phyloP scores from a whole-genome alignment of 92 coral and sea anemone species.

The Isaurus tuberculatus region DNA sequence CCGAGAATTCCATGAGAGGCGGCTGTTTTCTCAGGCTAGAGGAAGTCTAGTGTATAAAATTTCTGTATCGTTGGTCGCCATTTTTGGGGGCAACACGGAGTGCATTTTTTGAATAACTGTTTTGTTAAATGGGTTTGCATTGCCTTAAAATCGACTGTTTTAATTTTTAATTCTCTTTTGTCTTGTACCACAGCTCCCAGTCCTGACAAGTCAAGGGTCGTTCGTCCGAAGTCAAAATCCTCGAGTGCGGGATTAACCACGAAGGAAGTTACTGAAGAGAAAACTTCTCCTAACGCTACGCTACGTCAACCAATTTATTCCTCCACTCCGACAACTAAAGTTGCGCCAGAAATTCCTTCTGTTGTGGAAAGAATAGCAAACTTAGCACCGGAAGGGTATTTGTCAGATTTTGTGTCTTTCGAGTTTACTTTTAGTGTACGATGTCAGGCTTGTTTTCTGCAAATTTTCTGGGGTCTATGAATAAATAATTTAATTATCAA shows the following conservation, averaged over 20 bases:
- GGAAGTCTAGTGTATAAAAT: too few relatives aligned
- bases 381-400: not conserved
- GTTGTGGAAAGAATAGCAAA: too few relatives aligned
- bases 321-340: constrained; percentile 28
- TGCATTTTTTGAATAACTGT: too few relatives aligned
- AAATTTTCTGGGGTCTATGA: too few relatives aligned
- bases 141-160: too few relatives aligned
- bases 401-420: not conserved
- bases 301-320: constrained; percentile 21
- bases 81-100: too few relatives aligned
- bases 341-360: not conserved
- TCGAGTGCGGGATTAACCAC: not conserved
- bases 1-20: too few relatives aligned
- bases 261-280: not conserved
- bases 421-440: not conserved
- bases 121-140: too few relatives aligned
- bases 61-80: too few relatives aligned
- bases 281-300: constrained; percentile 7
- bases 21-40: too few relatives aligned
- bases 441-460: too few relatives aligned
- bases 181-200: constrained; percentile 11
- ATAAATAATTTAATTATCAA: too few relatives aligned
- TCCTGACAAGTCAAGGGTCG: constrained; percentile 10
- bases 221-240: not conserved
- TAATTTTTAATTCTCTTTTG: not conserved